A percentile compares a stretch with the other conserved stretches of the same genome.
These are phyloP conservation scores for Anguilla japonica DNA, from an alignment of 2,113 vertebrate species.

Conservation along the genomic window DNA sequence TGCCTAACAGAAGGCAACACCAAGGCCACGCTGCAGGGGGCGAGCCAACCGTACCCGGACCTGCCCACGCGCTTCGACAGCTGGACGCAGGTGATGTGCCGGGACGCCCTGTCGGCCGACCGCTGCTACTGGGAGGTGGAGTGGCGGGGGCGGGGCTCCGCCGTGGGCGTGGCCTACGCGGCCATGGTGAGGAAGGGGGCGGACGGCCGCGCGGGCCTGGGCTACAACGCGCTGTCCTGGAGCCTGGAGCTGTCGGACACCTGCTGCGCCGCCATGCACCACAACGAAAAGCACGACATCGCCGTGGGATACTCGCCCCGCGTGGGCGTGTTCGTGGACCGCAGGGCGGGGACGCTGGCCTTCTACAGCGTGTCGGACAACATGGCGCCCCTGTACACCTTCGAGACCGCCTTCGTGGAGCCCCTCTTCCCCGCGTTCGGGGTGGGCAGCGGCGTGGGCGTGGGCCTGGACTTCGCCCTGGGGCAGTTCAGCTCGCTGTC, in stretches of 20 bases:
- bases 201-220: conserved; percentile 73
- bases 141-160: conserved; percentile 70
- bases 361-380: conserved; percentile 73
- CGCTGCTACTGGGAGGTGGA: conserved; percentile 79
- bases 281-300: conserved; percentile 72
- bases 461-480: conserved; percentile 71
- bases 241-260: conserved; percentile 78
- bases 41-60: conserved; percentile 44
- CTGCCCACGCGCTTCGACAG: conserved; percentile 65
- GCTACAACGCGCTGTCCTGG: conserved; percentile 79
- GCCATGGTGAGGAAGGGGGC: conserved; percentile 68
- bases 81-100: conserved; percentile 74
- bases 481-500: conserved; percentile 64
- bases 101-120: conserved; percentile 61
- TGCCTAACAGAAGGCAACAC: conserved; percentile 62
- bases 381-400: conserved; percentile 71
- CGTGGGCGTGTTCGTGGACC: conserved; percentile 72
- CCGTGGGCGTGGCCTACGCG: conserved; percentile 69
- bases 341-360: conserved; percentile 53
- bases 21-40: conserved; percentile 62
- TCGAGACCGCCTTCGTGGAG: conserved; percentile 68
- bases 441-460: conserved; percentile 68
- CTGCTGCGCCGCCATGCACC: conserved; percentile 77
- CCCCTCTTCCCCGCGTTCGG: conserved; percentile 66
- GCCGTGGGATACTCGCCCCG: conserved; percentile 69